Evolutionary conservation across 2,113 vertebrate species (phyloP), one percentile per base, ranked within the genome.

Genomic region (Glareola pratincola): DNA sequence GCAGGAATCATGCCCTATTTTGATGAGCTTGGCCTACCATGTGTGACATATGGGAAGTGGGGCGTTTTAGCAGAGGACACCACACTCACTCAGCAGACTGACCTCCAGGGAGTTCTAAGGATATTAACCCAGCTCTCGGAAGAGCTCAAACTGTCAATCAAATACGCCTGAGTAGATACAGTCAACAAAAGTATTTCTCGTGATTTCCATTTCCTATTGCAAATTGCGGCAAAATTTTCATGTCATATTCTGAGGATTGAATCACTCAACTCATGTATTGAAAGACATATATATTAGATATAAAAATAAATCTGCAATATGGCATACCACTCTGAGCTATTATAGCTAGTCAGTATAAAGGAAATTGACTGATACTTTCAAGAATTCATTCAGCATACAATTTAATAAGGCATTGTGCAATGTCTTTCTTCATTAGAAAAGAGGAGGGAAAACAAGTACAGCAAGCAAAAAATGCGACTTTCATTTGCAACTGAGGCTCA

Each of bases 401-500:
- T 88, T 94, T 79, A 94, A 18, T 82, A 94, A 63, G 19, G 45
- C n/a, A 87, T 75, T 74, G 54, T 89, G 64, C 53, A 60, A 51
- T 67, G 75, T 85, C 77, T 91, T 94, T 92, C 69, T 94, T 94
- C 79, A 86, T 95, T 92, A 92, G 82, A 75, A 84, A 72, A 85
- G 80, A 51, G 48, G 37, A 93, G 43, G 50, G 51, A 54, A 88
- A 97, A 92, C 16, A 93, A 91, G 69, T 92, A 88, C 48, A 81
- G 72, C 59, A 80, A 89, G 88, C 26, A 94, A 96, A 97, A 98
- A 90, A 91, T 51, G 96, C 62, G 16, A 89, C 74, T 97, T 98
- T 96, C 81, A 95, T 97, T 98, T 97, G 48, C 69, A 93, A 57
- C 77, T 59, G 80, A 93, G 64, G 37, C 51, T 77, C 19, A 90